Evolutionary conservation across 2,888 invertebrate genomes (phyloP), one percentile per base, ranked within the genome.

Genomic region (Acronicta alni): DNA sequence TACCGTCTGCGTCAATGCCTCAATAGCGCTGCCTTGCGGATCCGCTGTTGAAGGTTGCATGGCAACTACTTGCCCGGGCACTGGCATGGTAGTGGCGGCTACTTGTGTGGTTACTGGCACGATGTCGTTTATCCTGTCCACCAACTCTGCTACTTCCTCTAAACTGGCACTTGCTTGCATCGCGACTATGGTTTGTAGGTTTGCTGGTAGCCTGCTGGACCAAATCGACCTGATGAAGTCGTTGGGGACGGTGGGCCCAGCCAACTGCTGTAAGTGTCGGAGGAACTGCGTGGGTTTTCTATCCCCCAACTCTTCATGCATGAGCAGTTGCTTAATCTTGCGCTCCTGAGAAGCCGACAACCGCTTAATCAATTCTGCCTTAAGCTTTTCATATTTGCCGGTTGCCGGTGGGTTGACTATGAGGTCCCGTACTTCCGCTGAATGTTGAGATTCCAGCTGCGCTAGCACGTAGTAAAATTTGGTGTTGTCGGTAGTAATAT

Each of bases 291-390:
- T 16, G 9, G 38, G 38, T 16, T 46, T 46, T 1, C 46, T 14
- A 14, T 46, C 46, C 9, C 37, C 46, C 6, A 46, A 9, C 15
- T 47, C 47, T 9, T 47, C 47, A 7, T 47, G 47, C 47, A 47
- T 37, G 10, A 47, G 20, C 1, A 47, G 47, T 37, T 47, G 37
- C 12, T 47, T 47, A 0, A 37, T 23, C 4, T 23, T 37, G 9
- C 1, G 3, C 6, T 47, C 47, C 5, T 37, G 47, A 10, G 32
- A 45, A 5, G 43, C 43, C 0, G 38, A 48, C 23, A 48, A 9
- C 7, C 48, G 23, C 26, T 48, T 43, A n/a, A 52, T 37, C 7
- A 52, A 16, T 12, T 52, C 52, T 0, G 10, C 8, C 35, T 43
- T 52, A 8, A 52, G 37, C 23, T 43, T 39, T 3, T 16, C 38